Evolutionary conservation across 2,113 vertebrate genomes (phyloP), one percentile per base, ranked within the genome.

Genomic region (Isurus oxyrinchus): DNA sequence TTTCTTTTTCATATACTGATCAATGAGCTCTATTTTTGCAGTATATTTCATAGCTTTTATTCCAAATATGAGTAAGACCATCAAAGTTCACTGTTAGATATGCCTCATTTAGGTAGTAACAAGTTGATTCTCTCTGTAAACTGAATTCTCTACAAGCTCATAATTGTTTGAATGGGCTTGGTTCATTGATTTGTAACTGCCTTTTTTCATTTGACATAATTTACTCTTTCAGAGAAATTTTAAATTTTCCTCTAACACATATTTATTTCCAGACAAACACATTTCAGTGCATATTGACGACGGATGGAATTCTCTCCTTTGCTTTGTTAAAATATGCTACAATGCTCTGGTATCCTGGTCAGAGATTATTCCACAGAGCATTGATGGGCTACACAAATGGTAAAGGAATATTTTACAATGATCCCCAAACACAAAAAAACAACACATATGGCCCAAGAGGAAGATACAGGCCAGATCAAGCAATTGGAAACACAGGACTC

Each of bases 271-370:
- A 98, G 98, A 98, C 97, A 0, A 98, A 98, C 97, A 98, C 98
- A 2, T 98, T 98, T 97, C 98, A 98, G 97, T 98, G 98, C 94
- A 97, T 98, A 96, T 97, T 98, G 96, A 97, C 98, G 40, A 98
- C 98, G 0, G 98, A 98, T n/a, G 98, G 98, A 0, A 96, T 10
- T 0, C 97, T 97, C 61, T 98, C 98, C 27, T 98, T 98, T 96
- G 98, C 98, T 86, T 97, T 98, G 72, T 97, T 98, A 91, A 97
- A 96, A 40, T 98, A 97, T 21, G 97, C 97, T 21, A 97, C 98
- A 55, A 98, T 98, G 98, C 96, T 10, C 23, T 98, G 98, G 98
- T 97, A 97, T 96, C 97, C 98, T 0, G 98, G 97, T 63, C 98
- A 98, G 97, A 97, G 98, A 96, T 96, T 96, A 44, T 21, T 97